Percentiles rank a stretch among this genome's conserved stretches.
These are phyloP conservation scores for Atractosteus spatula DNA, from an alignment of 2,113 vertebrate species.

Conservation along the genomic window DNA sequence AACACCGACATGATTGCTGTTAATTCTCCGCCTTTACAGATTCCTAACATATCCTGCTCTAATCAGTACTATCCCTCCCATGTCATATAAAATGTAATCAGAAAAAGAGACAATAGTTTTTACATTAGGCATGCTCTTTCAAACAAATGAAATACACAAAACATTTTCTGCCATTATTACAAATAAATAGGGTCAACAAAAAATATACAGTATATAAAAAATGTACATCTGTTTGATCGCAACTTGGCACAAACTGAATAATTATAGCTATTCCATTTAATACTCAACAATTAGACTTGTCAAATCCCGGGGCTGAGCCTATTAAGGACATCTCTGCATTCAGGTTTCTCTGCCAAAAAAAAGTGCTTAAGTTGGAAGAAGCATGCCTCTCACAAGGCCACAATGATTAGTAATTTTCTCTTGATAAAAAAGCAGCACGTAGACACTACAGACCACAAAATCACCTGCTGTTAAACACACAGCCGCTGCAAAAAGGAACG, in stretches of 20 bases:
- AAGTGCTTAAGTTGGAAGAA: constrained; percentile 68
- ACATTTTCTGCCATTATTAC: too few relatives aligned
- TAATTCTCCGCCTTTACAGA: too few relatives aligned
- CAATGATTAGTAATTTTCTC: constrained; percentile 73
- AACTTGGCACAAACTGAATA: constrained; percentile 64
- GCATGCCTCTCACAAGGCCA: constrained; percentile 70
- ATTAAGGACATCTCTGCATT: constrained; percentile 72
- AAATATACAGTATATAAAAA: neutral
- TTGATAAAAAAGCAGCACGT: constrained; percentile 67
- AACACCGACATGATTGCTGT: too few relatives aligned
- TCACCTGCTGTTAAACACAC: constrained; percentile 64
- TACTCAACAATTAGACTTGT: constrained; percentile 70
- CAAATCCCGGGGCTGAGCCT: constrained; percentile 73
- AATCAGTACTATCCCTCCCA: too few relatives aligned
- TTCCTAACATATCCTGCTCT: too few relatives aligned
- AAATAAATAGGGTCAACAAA: too few relatives aligned
- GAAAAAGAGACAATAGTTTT: too few relatives aligned
- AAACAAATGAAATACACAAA: too few relatives aligned
- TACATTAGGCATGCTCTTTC: too few relatives aligned
- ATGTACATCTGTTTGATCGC: neutral
- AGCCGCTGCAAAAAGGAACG: constrained; percentile 63
- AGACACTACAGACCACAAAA: constrained; percentile 61
- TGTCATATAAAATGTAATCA: too few relatives aligned
- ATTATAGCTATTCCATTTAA: constrained; percentile 73
- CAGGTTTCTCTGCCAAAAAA: constrained; percentile 70